Conservation (phyloP, 2,113 vertebrate species). For the Choloepus hoffmanni region DNA sequence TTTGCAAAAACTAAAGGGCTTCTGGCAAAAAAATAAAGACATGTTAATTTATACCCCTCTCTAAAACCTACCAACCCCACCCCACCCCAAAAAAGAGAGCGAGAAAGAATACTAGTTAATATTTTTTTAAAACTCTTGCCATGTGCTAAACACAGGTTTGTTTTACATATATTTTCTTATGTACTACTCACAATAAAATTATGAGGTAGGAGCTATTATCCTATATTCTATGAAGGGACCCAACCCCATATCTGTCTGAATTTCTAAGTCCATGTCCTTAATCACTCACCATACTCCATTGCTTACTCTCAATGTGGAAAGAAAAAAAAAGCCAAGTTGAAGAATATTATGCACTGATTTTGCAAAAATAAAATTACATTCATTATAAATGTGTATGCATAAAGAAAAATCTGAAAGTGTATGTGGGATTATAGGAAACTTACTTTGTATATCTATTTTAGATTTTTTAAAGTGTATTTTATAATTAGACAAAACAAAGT, state of each 20-base stretch:
- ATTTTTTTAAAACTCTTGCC: constrained; percentile 15
- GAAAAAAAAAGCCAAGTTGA: background rate
- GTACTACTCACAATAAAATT: background rate
- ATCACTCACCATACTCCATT: background rate
- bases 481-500: constrained; percentile 63
- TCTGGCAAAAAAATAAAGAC: constrained; percentile 1
- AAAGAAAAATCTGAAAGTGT: constrained; percentile 40
- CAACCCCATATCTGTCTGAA: background rate
- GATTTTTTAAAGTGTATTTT: background rate
- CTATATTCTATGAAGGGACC: background rate
- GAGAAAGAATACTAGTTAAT: background rate
- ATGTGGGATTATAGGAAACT: background rate
- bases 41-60: background rate
- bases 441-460: constrained; percentile 40
- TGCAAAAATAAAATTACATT: constrained; percentile 46
- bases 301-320: constrained; percentile 3
- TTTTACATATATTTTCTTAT: background rate
- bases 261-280: constrained; percentile 29
- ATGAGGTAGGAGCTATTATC: background rate
- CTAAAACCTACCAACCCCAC: background rate
- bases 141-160: background rate
- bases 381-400: constrained; percentile 5
- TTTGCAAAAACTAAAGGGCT: constrained; percentile 10
- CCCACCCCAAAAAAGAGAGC: background rate
- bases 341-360: background rate